phyloP scores from a whole-genome alignment of 2,888 invertebrate genomes.

The Pilophorus perplexus region DNA sequence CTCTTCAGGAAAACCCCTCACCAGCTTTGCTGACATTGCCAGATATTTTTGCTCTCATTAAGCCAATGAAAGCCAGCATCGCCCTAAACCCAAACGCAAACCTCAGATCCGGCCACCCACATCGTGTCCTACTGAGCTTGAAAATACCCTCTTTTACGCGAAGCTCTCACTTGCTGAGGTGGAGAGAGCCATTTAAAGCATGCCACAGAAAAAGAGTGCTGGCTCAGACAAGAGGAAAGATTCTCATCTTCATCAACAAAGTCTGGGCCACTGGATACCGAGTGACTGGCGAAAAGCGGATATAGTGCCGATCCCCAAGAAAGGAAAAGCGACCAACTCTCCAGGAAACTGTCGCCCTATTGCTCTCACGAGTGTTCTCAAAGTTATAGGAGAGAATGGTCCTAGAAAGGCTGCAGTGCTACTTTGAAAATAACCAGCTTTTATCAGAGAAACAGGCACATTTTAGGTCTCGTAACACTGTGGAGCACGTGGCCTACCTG shows the following conservation, averaged over 20 bases:
- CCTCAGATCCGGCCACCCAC: no score
- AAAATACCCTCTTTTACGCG: no score
- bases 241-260: background rate
- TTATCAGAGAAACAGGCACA: background rate
- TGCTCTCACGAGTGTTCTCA: constrained; percentile 7
- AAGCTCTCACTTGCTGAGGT: no score
- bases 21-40: no score
- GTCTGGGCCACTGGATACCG: background rate
- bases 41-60: no score
- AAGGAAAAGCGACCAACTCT: background rate
- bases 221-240: no score
- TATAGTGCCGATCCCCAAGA: background rate
- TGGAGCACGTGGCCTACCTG: background rate
- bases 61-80: no score
- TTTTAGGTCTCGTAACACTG: background rate
- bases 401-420: background rate
- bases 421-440: background rate
- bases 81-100: no score
- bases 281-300: constrained; percentile 4
- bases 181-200: no score
- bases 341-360: background rate
- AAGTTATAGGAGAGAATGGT: constrained; percentile 12
- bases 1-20: no score
- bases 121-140: no score
- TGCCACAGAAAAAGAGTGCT: no score